These are phyloP conservation scores for Melanostigma gelatinosum DNA, from an alignment of 2,113 vertebrate species.

Conservation along the genomic window DNA sequence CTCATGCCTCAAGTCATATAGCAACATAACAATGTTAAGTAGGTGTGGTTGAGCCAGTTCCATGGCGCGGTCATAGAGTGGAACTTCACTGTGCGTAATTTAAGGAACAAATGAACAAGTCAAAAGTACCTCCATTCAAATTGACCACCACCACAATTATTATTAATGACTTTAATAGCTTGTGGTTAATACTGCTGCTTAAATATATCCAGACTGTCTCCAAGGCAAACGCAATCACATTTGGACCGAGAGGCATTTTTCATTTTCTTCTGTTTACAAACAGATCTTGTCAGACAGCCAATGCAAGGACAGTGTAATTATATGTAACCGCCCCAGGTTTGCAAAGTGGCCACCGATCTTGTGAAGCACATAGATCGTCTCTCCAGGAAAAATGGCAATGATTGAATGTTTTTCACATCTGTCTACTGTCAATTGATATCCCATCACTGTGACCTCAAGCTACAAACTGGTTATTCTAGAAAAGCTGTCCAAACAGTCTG, in stretches of 20 bases:
- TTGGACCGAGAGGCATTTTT: conserved; percentile 36
- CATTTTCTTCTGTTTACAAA: conserved; percentile 63
- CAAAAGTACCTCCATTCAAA: conserved; percentile 45
- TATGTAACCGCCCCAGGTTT: not conserved
- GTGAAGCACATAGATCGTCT: not conserved
- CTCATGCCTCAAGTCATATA: conserved; percentile 6
- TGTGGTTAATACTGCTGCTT: conserved; percentile 54
- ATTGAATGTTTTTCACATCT: not conserved
- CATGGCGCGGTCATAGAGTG: conserved; percentile 6
- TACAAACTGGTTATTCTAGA: not conserved
- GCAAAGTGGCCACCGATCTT: not conserved
- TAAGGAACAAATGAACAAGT: conserved; percentile 32
- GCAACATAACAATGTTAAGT: conserved; percentile 19
- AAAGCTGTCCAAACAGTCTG: not conserved
- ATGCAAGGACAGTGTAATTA: conserved; percentile 16
- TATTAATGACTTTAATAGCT: conserved; percentile 71
- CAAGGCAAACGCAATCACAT: conserved; percentile 48
- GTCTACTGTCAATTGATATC: not conserved
- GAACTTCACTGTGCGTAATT: conserved; percentile 4
- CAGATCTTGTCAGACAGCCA: conserved; percentile 34
- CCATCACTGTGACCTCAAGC: not conserved
- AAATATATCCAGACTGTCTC: conserved; percentile 66
- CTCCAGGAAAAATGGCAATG: not conserved
- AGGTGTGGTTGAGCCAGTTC: not conserved
- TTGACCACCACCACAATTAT: conserved; percentile 60